Conservation (phyloP, 2,888 invertebrate species). For the Boloria euphrosyne region DNA sequence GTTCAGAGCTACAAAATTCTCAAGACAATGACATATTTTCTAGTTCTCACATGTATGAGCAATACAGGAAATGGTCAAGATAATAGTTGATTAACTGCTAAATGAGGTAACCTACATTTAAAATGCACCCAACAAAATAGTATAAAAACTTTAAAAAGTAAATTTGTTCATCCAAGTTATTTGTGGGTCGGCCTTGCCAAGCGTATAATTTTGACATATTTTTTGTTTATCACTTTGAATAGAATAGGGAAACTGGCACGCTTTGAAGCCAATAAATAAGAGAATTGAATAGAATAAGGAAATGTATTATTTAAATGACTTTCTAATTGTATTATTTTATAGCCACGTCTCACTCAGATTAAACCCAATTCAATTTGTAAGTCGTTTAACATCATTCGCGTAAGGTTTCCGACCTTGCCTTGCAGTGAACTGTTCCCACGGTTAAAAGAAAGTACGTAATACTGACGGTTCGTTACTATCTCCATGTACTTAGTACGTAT, state of each 20-base stretch:
- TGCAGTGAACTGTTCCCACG: conserved; percentile 34
- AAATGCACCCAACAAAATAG: no score
- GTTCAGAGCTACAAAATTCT: no score
- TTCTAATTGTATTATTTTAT: not conserved
- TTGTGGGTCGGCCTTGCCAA: not conserved
- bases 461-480: conserved; percentile 12
- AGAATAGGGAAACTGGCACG: not conserved
- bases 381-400: conserved; percentile 30
- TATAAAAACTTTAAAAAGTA: no score
- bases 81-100: not conserved
- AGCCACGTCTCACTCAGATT: conserved; percentile 8
- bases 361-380: conserved; percentile 27
- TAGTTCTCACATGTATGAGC: not conserved
- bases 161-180: no score
- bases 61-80: conserved; percentile 7
- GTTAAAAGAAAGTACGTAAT: conserved; percentile 26
- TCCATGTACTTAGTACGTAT: not conserved
- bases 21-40: not conserved
- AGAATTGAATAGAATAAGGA: not conserved
- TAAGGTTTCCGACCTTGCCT: conserved; percentile 37
- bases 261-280: no score
- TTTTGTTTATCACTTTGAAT: not conserved
- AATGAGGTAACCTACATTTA: no score
- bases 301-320: conserved; percentile 14
- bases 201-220: not conserved